Evolutionary conservation across 2,113 vertebrate genomes (phyloP), one percentile per base, ranked within the genome.

Genomic region (Archocentrus centrarchus): DNA sequence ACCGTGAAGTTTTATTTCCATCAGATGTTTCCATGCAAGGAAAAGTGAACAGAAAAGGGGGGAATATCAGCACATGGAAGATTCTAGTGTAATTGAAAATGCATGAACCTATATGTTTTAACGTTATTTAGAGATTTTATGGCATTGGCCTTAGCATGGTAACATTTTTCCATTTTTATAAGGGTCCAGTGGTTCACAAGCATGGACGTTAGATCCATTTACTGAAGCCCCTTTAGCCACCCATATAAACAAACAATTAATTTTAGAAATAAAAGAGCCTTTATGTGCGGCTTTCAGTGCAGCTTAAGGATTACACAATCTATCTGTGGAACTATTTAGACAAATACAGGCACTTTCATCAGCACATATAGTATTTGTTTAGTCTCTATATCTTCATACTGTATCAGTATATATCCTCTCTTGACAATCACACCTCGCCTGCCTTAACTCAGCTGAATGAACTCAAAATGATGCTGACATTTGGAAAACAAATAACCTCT

Each of bases 1-100:
- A 93, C 92, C 90, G 90, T 93, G 92, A 93, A 80, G 83, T 90
- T 94, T 95, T 94, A 95, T 96, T 95, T 92, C 92, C 91, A 90
- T 96, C 94, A 94, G 88, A 95, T 94, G 95, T 94, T 95, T 94
- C 92, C 93, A 91, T 89, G 90, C 87, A 64, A 89, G 84, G 62
- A 60, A 57, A 91, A 77, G 84, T 83, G 77, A 88, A 80, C n/a
- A 86, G 70, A 81, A 35, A 81, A 75, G n/a, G 59, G 59, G 10
- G 44, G 68, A 82, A 91, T 90, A 92, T 91, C 87, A 81, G 63
- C 84, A 9, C 18, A 47, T 0, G 91, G 89, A 94, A 95, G 92
- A 90, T 84, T 90, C 50, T 91, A 86, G 90, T 90, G 81, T 86
- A 84, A 93, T 86, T 93, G 90, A 93, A 90, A 94, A 92, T 92